Percentiles rank a stretch among this genome's conserved stretches.
Conservation (phyloP, 2,797 vertebrate species). For the Urosaurus nigricauda region DNA sequence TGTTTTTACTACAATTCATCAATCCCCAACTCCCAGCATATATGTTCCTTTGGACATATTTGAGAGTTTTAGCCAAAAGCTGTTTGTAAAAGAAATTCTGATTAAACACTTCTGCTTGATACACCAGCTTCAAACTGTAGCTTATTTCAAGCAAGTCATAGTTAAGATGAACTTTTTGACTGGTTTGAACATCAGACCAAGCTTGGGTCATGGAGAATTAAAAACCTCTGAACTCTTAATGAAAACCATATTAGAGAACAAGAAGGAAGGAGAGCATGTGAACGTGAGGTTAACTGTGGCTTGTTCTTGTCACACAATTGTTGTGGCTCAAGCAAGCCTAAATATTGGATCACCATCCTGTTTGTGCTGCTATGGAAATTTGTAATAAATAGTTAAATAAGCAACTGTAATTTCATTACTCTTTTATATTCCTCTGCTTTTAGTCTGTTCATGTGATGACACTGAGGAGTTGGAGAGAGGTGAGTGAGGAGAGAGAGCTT, state of each 20-base stretch:
- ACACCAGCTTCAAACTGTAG: neutral
- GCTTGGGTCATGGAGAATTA: neutral
- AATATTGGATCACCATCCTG: neutral
- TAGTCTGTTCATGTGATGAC: conserved; percentile 96
- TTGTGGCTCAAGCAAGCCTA: neutral
- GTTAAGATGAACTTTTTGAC: neutral
- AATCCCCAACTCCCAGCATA: no score
- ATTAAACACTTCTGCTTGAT: neutral
- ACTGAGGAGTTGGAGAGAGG: conserved; percentile 95
- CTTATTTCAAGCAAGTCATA: neutral
- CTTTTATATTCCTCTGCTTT: conserved; percentile 47
- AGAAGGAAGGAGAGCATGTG: neutral
- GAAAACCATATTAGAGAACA: neutral
- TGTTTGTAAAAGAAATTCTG: neutral
- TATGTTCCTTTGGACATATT: no score
- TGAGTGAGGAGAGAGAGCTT: conserved; percentile 70
- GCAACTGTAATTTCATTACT: neutral
- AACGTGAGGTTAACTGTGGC: neutral
- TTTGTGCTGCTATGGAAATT: neutral
- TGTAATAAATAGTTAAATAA: neutral
- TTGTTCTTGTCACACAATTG: neutral
- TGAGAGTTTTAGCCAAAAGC: no score
- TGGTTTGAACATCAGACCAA: neutral
- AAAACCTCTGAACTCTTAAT: neutral
- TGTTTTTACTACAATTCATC: no score